Conservation (phyloP, 2,888 invertebrate genomes). For the Agonopterix heracliana region DNA sequence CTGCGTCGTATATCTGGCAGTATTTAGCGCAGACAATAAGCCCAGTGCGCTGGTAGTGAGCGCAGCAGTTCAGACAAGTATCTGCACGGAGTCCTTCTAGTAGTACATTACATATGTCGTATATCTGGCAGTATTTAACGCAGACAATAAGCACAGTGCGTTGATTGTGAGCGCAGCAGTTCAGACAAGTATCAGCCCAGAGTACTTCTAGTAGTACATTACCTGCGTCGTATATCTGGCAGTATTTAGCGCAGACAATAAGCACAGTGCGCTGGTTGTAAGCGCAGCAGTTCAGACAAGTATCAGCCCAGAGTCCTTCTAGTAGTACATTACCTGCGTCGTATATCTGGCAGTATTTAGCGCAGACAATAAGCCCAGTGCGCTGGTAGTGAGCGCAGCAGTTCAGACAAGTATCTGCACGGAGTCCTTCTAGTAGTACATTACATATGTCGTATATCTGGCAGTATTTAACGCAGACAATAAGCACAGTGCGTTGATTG, state of each 20-base stretch:
- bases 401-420: too few relatives aligned
- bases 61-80: conserved; percentile 96
- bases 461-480: conserved; percentile 98
- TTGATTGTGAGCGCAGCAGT: too few relatives aligned
- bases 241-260: too few relatives aligned
- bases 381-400: conserved; percentile 97
- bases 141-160: conserved; percentile 97
- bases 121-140: conserved; percentile 97
- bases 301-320: too few relatives aligned
- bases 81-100: too few relatives aligned
- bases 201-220: too few relatives aligned
- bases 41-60: conserved; percentile 96
- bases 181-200: too few relatives aligned
- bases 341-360: conserved; percentile 96
- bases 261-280: too few relatives aligned
- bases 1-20: conserved; percentile 93
- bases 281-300: too few relatives aligned
- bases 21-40: conserved; percentile 97
- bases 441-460: conserved; percentile 90
- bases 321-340: conserved; percentile 87
- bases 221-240: too few relatives aligned
- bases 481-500: conserved; percentile 96
- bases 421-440: conserved; percentile 6
- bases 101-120: too few relatives aligned
- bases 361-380: conserved; percentile 96